These are phyloP conservation scores for Harpalus rubripes DNA, from an alignment of 2,888 invertebrate genomes.

Conservation along the genomic window DNA sequence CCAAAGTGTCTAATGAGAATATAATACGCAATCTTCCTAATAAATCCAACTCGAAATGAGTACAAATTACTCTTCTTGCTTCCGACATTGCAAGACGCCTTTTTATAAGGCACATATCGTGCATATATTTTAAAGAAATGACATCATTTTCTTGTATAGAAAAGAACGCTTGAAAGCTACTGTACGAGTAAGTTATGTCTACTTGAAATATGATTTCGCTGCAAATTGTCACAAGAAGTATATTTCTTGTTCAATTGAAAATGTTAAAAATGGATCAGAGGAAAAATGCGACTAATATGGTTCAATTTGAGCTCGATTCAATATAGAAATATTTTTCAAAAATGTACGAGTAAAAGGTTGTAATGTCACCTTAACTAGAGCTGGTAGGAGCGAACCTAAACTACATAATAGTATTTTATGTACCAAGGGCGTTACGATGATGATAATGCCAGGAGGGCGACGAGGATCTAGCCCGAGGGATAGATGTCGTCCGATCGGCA, in stretches of 20 bases:
- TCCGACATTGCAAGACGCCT: neutral
- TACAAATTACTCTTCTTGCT: constrained; percentile 28
- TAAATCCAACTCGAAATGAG: constrained; percentile 44
- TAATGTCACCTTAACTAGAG: too few species aligned
- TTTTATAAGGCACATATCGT: neutral
- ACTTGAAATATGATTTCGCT: neutral
- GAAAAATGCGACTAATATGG: neutral
- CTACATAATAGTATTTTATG: too few species aligned
- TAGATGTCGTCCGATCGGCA: too few species aligned
- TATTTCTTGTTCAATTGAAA: neutral
- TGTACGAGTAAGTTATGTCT: neutral
- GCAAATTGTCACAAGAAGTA: neutral
- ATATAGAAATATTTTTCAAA: neutral
- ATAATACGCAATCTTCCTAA: constrained; percentile 52
- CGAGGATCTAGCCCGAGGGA: too few species aligned
- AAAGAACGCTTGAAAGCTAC: neutral
- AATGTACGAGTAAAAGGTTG: neutral
- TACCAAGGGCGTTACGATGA: too few species aligned
- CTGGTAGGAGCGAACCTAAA: too few species aligned
- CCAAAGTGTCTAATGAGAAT: constrained; percentile 42
- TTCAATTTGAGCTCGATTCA: neutral
- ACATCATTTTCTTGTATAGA: neutral
- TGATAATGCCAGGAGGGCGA: too few species aligned
- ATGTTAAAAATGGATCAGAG: neutral
- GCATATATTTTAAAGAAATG: neutral